These are phyloP conservation scores for Amia ocellicauda DNA, from an alignment of 2,113 vertebrate species.

Conservation along the genomic window DNA sequence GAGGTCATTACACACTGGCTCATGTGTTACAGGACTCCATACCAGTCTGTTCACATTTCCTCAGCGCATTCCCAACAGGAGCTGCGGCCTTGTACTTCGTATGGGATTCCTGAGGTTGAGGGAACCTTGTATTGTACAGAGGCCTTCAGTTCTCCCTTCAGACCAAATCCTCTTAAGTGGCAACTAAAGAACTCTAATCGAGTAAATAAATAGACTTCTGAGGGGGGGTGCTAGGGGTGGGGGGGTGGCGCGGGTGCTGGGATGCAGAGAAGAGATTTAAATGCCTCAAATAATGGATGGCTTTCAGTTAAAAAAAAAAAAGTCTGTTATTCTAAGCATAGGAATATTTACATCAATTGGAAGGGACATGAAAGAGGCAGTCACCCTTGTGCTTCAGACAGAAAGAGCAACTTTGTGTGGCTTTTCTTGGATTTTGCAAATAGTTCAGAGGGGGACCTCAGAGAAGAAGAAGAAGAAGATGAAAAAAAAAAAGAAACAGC, in stretches of 20 bases:
- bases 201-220: slow-evolving; percentile 7
- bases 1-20: neutral
- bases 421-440: neutral
- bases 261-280: neutral
- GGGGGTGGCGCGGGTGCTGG: too few species aligned
- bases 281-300: neutral
- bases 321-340: neutral
- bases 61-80: neutral
- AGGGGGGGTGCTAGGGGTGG: too few species aligned
- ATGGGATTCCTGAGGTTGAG: neutral
- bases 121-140: neutral
- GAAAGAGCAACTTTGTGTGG: neutral
- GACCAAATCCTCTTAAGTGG: slow-evolving; percentile 5
- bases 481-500: neutral
- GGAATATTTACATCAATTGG: neutral
- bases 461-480: neutral
- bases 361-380: neutral
- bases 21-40: neutral
- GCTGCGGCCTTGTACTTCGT: neutral
- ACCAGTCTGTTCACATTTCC: neutral
- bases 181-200: slow-evolving; percentile 7
- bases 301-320: neutral
- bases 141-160: neutral
- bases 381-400: neutral
- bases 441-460: neutral